A percentile compares a stretch with the other conserved stretches of the same genome.
phyloP scores from a whole-genome alignment of 2,888 invertebrate species.

The Hedychridium roseum region DNA sequence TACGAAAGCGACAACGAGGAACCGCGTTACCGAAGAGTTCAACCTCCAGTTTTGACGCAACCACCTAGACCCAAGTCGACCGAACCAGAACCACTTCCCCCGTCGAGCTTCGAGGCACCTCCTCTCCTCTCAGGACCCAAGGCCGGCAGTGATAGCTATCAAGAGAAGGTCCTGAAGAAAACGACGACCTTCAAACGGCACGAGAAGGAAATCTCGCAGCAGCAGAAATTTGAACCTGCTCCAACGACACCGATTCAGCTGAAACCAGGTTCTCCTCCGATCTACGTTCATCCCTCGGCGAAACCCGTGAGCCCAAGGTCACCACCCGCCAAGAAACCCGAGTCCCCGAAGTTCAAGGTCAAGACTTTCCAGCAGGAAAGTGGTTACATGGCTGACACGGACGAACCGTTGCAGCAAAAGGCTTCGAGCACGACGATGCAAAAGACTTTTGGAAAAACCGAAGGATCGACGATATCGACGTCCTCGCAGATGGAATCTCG shows the following conservation, averaged over 20 bases:
- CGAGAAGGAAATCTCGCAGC: conserved; percentile 47
- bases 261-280: conserved; percentile 59
- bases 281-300: conserved; percentile 55
- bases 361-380: conserved; percentile 66
- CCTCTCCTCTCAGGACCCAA: too few species aligned
- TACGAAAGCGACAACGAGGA: conserved; percentile 74
- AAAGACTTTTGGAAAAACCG: conserved; percentile 48
- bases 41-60: conserved; percentile 64
- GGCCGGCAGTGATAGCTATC: conserved; percentile 42
- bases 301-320: conserved; percentile 51
- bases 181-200: conserved; percentile 44
- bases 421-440: conserved; percentile 29
- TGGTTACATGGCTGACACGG: conserved; percentile 77
- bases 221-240: conserved; percentile 23
- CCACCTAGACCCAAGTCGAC: conserved; percentile 66
- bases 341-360: conserved; percentile 67
- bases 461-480: conserved; percentile 42
- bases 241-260: conserved; percentile 42
- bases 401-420: conserved; percentile 67
- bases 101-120: conserved; percentile 68
- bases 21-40: conserved; percentile 67
- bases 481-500: conserved; percentile 46
- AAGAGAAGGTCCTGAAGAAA: conserved; percentile 40
- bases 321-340: conserved; percentile 56
- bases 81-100: conserved; percentile 68